Percentiles rank a stretch among this genome's conserved stretches.
Conservation (phyloP, 2,888 invertebrate species). For the Eulithis testata region DNA sequence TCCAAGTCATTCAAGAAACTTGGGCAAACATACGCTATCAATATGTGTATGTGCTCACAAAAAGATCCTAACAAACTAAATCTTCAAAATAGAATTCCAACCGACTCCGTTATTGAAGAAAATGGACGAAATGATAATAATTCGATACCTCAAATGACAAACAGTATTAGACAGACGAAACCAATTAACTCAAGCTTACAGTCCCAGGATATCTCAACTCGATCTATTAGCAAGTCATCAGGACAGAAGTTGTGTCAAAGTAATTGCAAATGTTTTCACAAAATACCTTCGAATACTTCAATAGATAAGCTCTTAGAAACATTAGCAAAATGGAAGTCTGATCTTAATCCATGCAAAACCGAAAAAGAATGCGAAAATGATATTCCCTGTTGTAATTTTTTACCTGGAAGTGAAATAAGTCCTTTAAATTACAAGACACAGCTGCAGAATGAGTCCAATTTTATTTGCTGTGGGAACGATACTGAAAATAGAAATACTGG, state of each 20-base stretch:
- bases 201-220: conserved; percentile 36
- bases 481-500: conserved; percentile 2
- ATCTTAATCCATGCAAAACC: conserved; percentile 39
- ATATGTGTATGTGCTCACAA: conserved; percentile 65
- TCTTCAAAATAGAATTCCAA: conserved; percentile 26
- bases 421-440: conserved; percentile 8
- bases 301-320: conserved; percentile 66
- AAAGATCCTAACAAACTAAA: conserved; percentile 44
- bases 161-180: conserved; percentile 53
- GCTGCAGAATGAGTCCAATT: not conserved
- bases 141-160: conserved; percentile 41
- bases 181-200: conserved; percentile 46
- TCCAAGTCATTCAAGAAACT: conserved; percentile 47
- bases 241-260: conserved; percentile 48
- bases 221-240: conserved; percentile 35
- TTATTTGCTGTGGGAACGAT: not conserved
- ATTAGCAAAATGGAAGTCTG: conserved; percentile 58
- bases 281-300: conserved; percentile 69
- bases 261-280: conserved; percentile 67
- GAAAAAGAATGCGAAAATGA: conserved; percentile 16
- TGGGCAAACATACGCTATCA: conserved; percentile 63
- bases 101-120: conserved; percentile 9
- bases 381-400: conserved; percentile 14
- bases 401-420: conserved; percentile 9
- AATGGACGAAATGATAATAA: conserved; percentile 43